Percentiles rank a stretch among this genome's conserved stretches.
These are phyloP conservation scores for Acipenser ruthenus DNA, from an alignment of 2,797 vertebrate species.

Conservation along the genomic window DNA sequence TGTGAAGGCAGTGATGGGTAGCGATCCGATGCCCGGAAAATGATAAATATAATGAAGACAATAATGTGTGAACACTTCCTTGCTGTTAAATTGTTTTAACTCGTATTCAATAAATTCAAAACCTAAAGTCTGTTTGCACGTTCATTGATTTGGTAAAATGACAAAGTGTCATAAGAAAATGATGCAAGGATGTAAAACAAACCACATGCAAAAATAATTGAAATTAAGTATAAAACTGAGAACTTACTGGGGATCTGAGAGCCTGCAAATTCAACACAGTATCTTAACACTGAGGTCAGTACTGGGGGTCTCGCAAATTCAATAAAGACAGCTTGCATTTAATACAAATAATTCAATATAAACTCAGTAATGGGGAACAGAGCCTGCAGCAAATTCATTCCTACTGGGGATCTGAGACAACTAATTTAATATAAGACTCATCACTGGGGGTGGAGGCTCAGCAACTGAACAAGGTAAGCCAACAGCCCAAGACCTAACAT, in stretches of 20 bases:
- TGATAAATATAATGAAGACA: slow-evolving; percentile 10
- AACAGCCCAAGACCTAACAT: slow-evolving; percentile 8
- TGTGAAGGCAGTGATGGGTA: slow-evolving; percentile 25
- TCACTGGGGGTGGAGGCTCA: not conserved
- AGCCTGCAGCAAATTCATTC: too few species aligned
- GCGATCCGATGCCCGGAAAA: slow-evolving; percentile 9
- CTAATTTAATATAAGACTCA: not conserved
- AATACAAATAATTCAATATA: slow-evolving; percentile 2
- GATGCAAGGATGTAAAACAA: slow-evolving; percentile 19
- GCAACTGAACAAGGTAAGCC: slow-evolving; percentile 1
- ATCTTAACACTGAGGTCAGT: slow-evolving; percentile 39
- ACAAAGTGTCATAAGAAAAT: not conserved
- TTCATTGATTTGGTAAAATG: slow-evolving; percentile 4
- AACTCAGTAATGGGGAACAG: not conserved
- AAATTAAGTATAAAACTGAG: slow-evolving; percentile 28
- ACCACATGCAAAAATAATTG: slow-evolving; percentile 30
- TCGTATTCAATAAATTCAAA: not conserved
- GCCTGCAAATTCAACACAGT: slow-evolving; percentile 48
- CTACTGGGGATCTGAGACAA: not conserved
- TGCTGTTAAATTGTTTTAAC: not conserved
- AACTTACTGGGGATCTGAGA: slow-evolving; percentile 35
- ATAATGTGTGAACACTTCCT: not conserved
- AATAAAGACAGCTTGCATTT: not conserved
- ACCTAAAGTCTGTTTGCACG: not conserved
- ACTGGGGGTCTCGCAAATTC: slow-evolving; percentile 29